These are phyloP conservation scores for Thymelicus acteon DNA, from an alignment of 2,888 invertebrate species.

Conservation along the genomic window DNA sequence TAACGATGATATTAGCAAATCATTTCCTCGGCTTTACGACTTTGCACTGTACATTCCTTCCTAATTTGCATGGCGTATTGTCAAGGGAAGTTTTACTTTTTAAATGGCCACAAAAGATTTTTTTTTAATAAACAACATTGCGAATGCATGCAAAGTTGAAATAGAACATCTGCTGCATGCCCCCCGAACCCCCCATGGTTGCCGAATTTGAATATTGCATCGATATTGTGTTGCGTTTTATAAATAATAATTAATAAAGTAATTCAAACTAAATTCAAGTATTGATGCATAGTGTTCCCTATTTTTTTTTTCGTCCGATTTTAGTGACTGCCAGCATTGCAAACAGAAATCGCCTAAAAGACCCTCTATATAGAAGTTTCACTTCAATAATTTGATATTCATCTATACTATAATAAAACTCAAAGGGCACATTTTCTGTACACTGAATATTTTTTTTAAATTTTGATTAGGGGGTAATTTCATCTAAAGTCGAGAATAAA, in stretches of 20 bases:
- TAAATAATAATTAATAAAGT: slow-evolving; percentile 31
- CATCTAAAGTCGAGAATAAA: no score
- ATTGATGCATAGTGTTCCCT: neutral
- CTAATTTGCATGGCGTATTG: slow-evolving; percentile 84
- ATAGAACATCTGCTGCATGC: slow-evolving; percentile 77
- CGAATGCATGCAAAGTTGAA: slow-evolving; percentile 67
- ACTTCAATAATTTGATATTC: no score
- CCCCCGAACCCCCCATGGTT: slow-evolving; percentile 45
- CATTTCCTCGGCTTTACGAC: slow-evolving; percentile 46
- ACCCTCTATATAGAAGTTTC: no score
- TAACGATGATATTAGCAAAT: slow-evolving; percentile 57
- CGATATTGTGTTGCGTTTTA: slow-evolving; percentile 35
- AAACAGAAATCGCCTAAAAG: no score
- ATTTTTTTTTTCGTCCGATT: neutral
- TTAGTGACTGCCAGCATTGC: no score
- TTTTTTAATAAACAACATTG: slow-evolving; percentile 78
- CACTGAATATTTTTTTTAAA: no score
- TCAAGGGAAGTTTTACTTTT: slow-evolving; percentile 76
- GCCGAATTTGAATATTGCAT: slow-evolving; percentile 54
- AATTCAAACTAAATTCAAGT: slow-evolving; percentile 14
- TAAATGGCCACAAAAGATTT: slow-evolving; percentile 83
- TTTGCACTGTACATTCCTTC: slow-evolving; percentile 50
- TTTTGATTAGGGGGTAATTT: no score
- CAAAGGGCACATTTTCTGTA: no score
- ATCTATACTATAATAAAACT: no score